These are phyloP conservation scores for Anodontia alba DNA, from an alignment of 2,888 invertebrate genomes.

Conservation along the genomic window DNA sequence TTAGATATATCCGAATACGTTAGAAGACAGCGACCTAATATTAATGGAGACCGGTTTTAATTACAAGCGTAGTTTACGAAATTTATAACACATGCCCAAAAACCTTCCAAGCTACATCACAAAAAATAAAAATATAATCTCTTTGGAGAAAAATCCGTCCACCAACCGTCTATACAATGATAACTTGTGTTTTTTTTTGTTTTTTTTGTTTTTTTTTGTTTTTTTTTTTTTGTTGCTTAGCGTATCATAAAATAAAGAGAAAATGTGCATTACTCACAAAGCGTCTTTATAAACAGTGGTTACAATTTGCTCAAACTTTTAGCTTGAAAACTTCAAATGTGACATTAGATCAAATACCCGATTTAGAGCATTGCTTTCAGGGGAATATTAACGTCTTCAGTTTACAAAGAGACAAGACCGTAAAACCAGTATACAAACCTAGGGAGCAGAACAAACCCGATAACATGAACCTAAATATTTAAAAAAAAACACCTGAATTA, in stretches of 20 bases:
- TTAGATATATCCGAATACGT: not conserved
- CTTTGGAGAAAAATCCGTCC: not conserved
- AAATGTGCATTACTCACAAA: not conserved
- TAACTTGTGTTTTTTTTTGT: too few relatives aligned
- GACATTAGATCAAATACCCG: not conserved
- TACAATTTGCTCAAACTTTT: not conserved
- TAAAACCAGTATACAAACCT: constrained; percentile 15
- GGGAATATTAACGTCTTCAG: constrained; percentile 27
- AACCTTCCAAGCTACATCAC: not conserved
- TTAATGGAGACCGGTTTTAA: not conserved
- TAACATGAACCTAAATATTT: constrained; percentile 29
- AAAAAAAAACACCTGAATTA: constrained; percentile 30
- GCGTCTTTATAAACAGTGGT: not conserved
- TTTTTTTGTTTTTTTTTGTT: too few relatives aligned
- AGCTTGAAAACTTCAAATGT: not conserved
- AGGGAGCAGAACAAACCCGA: not conserved
- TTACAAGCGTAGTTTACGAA: not conserved
- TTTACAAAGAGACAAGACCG: constrained; percentile 15
- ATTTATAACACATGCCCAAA: not conserved
- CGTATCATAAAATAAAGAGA: not conserved
- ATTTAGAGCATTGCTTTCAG: constrained; percentile 26
- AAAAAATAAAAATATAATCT: not conserved
- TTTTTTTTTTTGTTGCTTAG: not conserved
- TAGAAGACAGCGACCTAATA: not conserved
- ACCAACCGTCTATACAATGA: not conserved